Percentiles rank a stretch among this genome's conserved stretches.
Evolutionary conservation across 2,888 invertebrate species (phyloP).

Genomic region (Hydrotaea diabolus): DNA sequence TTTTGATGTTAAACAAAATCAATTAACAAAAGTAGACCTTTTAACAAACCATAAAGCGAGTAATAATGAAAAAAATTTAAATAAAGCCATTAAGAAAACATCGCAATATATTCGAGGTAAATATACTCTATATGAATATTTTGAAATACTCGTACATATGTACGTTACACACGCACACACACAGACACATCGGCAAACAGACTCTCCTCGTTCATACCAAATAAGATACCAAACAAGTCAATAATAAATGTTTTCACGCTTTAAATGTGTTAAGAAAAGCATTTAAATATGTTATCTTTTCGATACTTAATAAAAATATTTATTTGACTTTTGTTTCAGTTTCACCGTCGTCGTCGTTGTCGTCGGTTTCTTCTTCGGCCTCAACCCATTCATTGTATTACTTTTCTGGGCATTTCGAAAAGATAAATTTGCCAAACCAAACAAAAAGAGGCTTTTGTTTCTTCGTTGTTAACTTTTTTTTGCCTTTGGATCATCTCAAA

Average conservation of each 20-base stretch:
- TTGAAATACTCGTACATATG: not conserved
- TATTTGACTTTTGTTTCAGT: slow-evolving; percentile 32
- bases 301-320: slow-evolving; percentile 54
- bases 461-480: not conserved
- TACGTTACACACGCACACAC: slow-evolving; percentile 6
- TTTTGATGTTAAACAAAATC: slow-evolving; percentile 17
- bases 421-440: slow-evolving; percentile 37
- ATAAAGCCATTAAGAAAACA: slow-evolving; percentile 64
- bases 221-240: not conserved
- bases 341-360: not conserved
- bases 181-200: not conserved
- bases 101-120: slow-evolving; percentile 51
- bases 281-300: slow-evolving; percentile 59
- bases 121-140: slow-evolving; percentile 21
- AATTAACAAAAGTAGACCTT: slow-evolving; percentile 46
- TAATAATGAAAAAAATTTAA: slow-evolving; percentile 50
- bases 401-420: slow-evolving; percentile 26
- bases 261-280: slow-evolving; percentile 62
- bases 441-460: slow-evolving; percentile 49
- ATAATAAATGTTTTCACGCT: slow-evolving; percentile 65
- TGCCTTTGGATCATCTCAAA: not conserved
- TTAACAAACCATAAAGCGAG: slow-evolving; percentile 43
- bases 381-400: too few relatives aligned
- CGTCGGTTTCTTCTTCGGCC: too few relatives aligned
- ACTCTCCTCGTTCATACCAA: slow-evolving; percentile 12